A percentile compares a stretch with the other conserved stretches of the same genome.
phyloP scores from a whole-genome alignment of 2,888 invertebrate genomes.

The Augochlorella aurata region DNA sequence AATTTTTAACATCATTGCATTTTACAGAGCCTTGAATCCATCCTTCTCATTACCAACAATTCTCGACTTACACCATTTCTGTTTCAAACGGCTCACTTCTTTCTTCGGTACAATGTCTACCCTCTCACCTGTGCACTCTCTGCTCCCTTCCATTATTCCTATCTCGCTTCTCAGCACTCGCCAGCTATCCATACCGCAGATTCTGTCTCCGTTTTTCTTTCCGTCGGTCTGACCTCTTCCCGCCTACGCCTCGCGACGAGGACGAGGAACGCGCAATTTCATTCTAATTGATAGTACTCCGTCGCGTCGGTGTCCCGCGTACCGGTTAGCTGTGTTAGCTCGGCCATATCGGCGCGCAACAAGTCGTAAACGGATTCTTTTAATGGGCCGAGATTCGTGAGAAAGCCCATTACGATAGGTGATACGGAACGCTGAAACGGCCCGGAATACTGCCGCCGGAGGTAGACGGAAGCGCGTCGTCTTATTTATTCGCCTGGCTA shows the following conservation, averaged over 20 bases:
- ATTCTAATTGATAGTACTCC: conserved; percentile 67
- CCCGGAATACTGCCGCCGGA: conserved; percentile 46
- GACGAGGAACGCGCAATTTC: conserved; percentile 64
- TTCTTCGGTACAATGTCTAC: no score
- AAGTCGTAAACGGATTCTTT: conserved; percentile 59
- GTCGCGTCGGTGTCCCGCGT: conserved; percentile 47
- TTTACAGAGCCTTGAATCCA: no score
- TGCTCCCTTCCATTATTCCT: neutral
- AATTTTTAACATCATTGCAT: no score
- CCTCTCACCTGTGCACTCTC: conserved; percentile 3
- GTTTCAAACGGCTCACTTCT: no score
- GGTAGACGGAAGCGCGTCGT: conserved; percentile 52
- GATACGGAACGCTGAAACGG: conserved; percentile 54
- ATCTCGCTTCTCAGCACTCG: neutral
- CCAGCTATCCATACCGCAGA: neutral
- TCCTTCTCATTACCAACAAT: no score
- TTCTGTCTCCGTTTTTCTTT: neutral
- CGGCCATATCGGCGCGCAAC: conserved; percentile 47
- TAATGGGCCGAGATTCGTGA: conserved; percentile 53
- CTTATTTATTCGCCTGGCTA: conserved; percentile 46
- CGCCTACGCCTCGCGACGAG: conserved; percentile 59
- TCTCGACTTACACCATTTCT: no score
- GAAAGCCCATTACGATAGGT: conserved; percentile 57
- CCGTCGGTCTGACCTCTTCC: conserved; percentile 27
- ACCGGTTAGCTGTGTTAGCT: conserved; percentile 48